Evolutionary conservation across 2,113 vertebrate genomes (phyloP), one percentile per base, ranked within the genome.

Genomic region (Antennarius striatus): DNA sequence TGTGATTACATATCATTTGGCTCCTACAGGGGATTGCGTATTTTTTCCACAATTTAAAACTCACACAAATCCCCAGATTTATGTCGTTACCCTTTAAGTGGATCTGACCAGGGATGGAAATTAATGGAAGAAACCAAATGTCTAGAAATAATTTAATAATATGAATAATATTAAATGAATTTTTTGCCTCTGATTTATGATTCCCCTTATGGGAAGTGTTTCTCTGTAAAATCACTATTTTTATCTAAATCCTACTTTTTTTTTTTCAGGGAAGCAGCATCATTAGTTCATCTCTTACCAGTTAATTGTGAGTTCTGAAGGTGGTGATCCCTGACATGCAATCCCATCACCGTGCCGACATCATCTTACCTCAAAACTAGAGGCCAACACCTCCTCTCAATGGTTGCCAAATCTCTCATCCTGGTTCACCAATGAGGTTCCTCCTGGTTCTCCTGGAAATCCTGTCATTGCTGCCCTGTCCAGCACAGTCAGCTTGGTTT

Each of bases 401-500:
- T 29, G 43, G 3, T 55, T 15, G 3, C 9, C 42, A 17, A 46
- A 51, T 14, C 14, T 50, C 10, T 74, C 12, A 13, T 7, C 10
- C 36, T 57, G 28, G 8, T 39, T 28, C 14, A 48, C 7, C 10
- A 28, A 56, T 32, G n/a, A 64, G 64, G 56, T 56, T 79, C 59
- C 45, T 89, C 57, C 63, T 79, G 71, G 28, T 85, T 8, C 49
- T 84, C 28, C 58, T 92, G 46, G 48, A 28, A 40, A 56, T 7
- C 6, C 29, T 89, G 49, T 79, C 67, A 30, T 51, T 79, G 1
- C 47, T 81, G 8, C 62, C 83, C 39, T 40, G 65, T 39, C 78
- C 79, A 8, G 62, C 66, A 2, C 64, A 83, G 28, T 83, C 81
- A 9, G 67, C 71, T 7, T 77, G 75, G 57, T 92, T 93, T 59